Evolutionary conservation across 2,888 invertebrate genomes (phyloP), one percentile per base, ranked within the genome.

Genomic region (Lasioglossum oenotherae): DNA sequence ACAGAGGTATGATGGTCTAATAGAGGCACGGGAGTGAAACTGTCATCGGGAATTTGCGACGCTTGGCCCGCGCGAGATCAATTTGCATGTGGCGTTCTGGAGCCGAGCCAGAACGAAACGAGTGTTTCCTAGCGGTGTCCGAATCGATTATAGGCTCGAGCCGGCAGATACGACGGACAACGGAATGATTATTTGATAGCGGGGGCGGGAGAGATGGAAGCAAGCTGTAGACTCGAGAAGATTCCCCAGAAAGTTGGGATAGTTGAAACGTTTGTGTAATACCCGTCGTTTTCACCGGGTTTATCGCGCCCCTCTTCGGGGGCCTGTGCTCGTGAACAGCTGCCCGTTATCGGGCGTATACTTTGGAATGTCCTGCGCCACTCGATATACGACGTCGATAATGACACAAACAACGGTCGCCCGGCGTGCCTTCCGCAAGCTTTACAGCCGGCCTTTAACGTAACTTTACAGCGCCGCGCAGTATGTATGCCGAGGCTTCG

Each of bases 331-430:
- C 78, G 57, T 74, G 67, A 84, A 82, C 86, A 86, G 85, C 85
- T 89, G 84, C 82, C 67, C 82, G 80, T 90, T 92, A 92, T 92
- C 91, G 85, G 82, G 57, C 86, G 84, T 88, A 91, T 86, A 91
- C 89, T 92, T 89, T 86, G 90, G 89, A 91, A 89, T 88, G 87
- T 80, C 86, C 79, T 87, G 85, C 82, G 80, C 78, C 77, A 81
- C 78, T 85, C 78, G 80, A 82, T 82, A 86, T 76, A 78, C 79
- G 85, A 82, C 78, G 82, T 76, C 86, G 86, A 86, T 86, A 86
- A 85, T 80, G 80, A 80, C 82, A 76, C 80, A 82, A 88, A 84
- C 76, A 82, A 82, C 87, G 80, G 64, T 84, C 64, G 41, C 41
- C 19, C 64, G 74, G 82, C 79, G 77, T 78, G 78, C 86, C 81